Evolutionary conservation across 23 tunicate species (phyloP).

Genomic region (Trididemnum miniatum): DNA sequence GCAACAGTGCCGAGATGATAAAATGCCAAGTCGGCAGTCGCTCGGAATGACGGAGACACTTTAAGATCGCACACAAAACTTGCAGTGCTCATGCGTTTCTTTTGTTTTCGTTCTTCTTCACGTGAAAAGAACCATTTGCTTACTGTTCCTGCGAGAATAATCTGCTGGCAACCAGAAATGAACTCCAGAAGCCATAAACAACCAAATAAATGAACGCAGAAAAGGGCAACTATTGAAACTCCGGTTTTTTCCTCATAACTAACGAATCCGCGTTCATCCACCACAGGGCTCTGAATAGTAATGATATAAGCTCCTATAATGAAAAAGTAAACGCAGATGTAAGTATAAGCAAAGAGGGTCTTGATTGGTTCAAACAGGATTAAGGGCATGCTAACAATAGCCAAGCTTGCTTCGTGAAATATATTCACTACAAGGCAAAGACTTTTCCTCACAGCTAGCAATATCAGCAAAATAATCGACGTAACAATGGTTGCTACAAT

Average conservation of each 20-base stretch:
- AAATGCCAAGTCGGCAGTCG: conserved; percentile 43
- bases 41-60: conserved; percentile 24
- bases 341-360: conserved; percentile 34
- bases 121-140: conserved; percentile 51
- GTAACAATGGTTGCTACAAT: conserved; percentile 25
- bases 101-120: neutral
- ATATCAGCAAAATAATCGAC: neutral
- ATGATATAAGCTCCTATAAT: conserved; percentile 26
- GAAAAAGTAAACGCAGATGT: conserved; percentile 34
- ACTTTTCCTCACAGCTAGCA: conserved; percentile 58
- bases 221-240: neutral
- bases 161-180: conserved; percentile 68
- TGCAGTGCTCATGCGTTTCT: neutral
- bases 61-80: neutral
- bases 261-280: conserved; percentile 63
- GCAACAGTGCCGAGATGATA: conserved; percentile 77
- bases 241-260: conserved; percentile 8
- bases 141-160: conserved; percentile 65
- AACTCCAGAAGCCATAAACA: conserved; percentile 80
- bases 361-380: conserved; percentile 69
- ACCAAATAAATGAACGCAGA: conserved; percentile 50
- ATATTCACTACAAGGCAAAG: conserved; percentile 56
- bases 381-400: conserved; percentile 63
- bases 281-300: conserved; percentile 25
- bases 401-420: conserved; percentile 83